Evolutionary conservation across 1,140 invertebrate genomes (phyloP), one percentile per base, ranked within the genome.

Genomic region (Metopolophium dirhodum): DNA sequence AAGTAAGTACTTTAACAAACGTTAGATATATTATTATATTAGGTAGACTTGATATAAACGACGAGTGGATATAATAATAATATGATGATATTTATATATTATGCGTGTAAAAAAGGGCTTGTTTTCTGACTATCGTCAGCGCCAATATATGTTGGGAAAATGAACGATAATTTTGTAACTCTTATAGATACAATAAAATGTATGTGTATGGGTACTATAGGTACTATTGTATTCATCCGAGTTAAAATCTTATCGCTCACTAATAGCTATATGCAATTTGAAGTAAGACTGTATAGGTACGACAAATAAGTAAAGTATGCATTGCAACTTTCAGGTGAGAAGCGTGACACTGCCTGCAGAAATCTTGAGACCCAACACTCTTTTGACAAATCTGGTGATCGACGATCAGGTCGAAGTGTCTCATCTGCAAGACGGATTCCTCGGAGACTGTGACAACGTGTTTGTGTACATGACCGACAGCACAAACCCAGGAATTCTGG

Each of bases 401-500:
- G 94, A 94, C 37, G 93, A 94, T 26, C 91, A 93, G 8, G 87
- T 85, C 22, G 77, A 93, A n/a, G 93, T 94, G 14, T 93, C 94
- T 35, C 94, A 93, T 7, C 96, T 96, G 47, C 91, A 93, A 93
- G 91, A 93, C 35, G 91, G 91, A 37, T 93, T 54, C 49, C 82
- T 94, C 23, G 85, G 90, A 23, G 95, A 95, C 9, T 98, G 97
- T 94, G 97, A 98, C 94, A 96, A 97, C 94, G 96, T 97, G 22
- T 97, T 97, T 94, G 96, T 97, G 1, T 98, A 98, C 95, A 97
- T 98, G 85, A 96, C 96, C 35, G 97, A 98, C 94, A 98, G 97
- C 9, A 96, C 97, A 47, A 97, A 97, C 91, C 97, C 97, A 94
- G 97, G 96, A 87, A 95, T 98, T 26, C 95, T 98, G 11, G 96